These are phyloP conservation scores for Erpetoichthys calabaricus DNA, from an alignment of 2,797 vertebrate genomes.

Conservation along the genomic window DNA sequence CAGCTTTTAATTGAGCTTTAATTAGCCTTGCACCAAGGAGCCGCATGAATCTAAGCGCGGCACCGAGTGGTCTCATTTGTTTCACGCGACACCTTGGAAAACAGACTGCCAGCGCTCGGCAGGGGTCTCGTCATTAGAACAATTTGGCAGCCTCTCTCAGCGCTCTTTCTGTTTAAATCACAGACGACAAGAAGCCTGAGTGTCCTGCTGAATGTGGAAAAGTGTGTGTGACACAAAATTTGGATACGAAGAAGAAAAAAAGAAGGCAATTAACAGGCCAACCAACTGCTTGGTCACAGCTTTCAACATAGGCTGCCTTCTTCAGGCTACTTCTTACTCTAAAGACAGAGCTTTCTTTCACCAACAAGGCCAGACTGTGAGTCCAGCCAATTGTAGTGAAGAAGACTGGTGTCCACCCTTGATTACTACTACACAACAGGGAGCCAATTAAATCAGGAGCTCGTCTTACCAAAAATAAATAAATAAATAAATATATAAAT, in stretches of 20 bases:
- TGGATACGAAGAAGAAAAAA: too few relatives aligned
- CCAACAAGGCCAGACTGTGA: too few relatives aligned
- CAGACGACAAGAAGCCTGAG: background rate
- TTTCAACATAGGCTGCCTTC: background rate
- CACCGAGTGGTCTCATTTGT: slow-evolving; percentile 5
- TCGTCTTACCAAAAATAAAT: too few relatives aligned
- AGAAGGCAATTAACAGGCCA: too few relatives aligned
- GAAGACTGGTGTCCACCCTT: too few relatives aligned
- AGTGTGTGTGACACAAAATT: background rate
- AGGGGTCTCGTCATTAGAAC: slow-evolving; percentile 5
- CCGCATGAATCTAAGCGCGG: background rate
- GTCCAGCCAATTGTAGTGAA: too few relatives aligned
- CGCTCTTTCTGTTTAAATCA: background rate
- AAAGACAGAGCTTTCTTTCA: too few relatives aligned
- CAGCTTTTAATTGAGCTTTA: slow-evolving; percentile 7
- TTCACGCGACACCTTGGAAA: slow-evolving; percentile 10
- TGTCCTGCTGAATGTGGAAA: background rate
- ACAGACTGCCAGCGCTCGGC: slow-evolving; percentile 11
- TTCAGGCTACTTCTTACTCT: too few relatives aligned
- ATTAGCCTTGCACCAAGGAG: slow-evolving; percentile 9
- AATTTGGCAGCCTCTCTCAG: background rate
- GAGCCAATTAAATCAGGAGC: too few relatives aligned
- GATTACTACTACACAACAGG: too few relatives aligned
- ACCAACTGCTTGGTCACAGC: background rate
- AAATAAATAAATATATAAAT: too few relatives aligned